phyloP scores from a whole-genome alignment of 2,113 vertebrate genomes.

The Ptychochromis oligacanthus region DNA sequence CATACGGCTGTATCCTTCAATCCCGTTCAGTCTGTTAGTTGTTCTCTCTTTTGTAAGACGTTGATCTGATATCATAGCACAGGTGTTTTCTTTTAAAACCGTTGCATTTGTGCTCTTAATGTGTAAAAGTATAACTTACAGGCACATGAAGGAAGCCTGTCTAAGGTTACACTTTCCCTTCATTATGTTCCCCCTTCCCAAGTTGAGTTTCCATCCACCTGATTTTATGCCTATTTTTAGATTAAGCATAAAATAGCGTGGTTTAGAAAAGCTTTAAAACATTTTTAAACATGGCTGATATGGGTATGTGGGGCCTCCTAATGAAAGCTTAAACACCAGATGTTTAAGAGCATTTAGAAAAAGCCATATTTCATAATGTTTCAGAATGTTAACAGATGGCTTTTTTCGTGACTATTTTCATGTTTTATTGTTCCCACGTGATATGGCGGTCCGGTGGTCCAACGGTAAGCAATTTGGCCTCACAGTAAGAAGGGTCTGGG shows the following conservation, averaged over 20 bases:
- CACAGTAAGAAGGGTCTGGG: neutral
- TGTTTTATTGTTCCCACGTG: neutral
- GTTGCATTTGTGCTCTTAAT: neutral
- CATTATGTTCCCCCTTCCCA: neutral
- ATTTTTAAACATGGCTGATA: too few relatives aligned
- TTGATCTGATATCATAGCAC: neutral
- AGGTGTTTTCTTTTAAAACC: neutral
- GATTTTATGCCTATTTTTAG: neutral
- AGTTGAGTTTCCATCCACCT: neutral
- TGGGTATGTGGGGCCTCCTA: too few relatives aligned
- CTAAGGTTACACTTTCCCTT: fast-evolving
- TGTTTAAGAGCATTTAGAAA: too few relatives aligned
- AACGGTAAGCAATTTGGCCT: neutral
- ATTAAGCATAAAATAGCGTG: too few relatives aligned
- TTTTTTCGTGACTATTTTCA: neutral
- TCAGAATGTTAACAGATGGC: neutral
- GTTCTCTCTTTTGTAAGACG: neutral
- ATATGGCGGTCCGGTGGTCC: neutral
- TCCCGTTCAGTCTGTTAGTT: too few relatives aligned
- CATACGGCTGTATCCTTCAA: too few relatives aligned
- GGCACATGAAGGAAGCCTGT: neutral
- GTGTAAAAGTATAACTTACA: neutral
- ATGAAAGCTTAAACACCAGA: too few relatives aligned
- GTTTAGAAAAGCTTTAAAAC: too few relatives aligned
- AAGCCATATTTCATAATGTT: neutral